Conservation (phyloP, 2,888 invertebrate genomes). For the Diploptera punctata region DNA sequence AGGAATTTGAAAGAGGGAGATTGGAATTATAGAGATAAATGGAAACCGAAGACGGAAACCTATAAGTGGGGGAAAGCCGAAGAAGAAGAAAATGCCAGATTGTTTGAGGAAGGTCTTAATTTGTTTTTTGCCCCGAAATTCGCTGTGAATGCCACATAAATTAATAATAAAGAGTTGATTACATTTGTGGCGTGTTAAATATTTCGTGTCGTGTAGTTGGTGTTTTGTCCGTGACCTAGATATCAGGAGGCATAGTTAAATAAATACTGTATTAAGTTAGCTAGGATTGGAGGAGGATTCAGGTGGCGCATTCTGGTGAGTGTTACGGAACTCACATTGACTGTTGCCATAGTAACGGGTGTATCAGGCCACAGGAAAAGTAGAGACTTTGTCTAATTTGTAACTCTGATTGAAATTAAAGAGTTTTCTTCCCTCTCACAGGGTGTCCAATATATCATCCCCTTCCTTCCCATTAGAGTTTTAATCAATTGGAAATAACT, state of each 20-base stretch:
- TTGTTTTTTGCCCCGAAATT: no score
- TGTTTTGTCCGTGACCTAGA: neutral
- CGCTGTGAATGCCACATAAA: no score
- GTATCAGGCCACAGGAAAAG: neutral
- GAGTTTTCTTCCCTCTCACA: neutral
- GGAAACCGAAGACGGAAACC: no score
- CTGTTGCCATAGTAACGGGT: neutral
- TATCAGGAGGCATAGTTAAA: neutral
- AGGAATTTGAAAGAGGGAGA: no score
- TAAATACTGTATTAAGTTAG: neutral
- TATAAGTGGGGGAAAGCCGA: no score
- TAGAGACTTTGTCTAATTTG: neutral
- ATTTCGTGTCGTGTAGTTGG: neutral
- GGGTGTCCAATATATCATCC: neutral
- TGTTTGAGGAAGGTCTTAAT: no score
- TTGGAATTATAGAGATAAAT: no score
- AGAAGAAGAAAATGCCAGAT: no score
- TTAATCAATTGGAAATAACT: neutral
- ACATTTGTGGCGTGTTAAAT: neutral
- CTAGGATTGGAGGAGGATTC: neutral
- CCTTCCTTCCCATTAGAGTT: no score
- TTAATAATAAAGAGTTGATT: no score
- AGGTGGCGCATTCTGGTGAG: neutral
- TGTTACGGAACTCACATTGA: neutral
- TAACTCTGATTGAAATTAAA: constrained; percentile 7